Base-by-base conservation (phyloP, 2,113 vertebrate species). In the Leptobrachium leishanense region DNA sequence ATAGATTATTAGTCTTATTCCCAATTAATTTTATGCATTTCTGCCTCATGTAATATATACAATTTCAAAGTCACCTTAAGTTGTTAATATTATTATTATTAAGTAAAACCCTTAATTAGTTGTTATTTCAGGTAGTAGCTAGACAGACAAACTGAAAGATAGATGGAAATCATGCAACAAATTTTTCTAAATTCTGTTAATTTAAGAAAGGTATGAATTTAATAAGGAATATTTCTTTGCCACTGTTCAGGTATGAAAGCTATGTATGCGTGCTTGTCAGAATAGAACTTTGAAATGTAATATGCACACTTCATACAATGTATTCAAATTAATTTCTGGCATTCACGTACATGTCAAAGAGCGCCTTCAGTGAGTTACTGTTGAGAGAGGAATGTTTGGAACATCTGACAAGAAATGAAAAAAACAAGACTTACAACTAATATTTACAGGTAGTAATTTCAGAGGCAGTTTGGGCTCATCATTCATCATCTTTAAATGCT, bases 281-380 rank as follows among this genome's bases (percentile, higher is more conserved):
- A 85, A 59, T 66, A 46, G 63, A 79, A 77, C 68, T 89, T 89
- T 90, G 89, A 92, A 92, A 91, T 78, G 5, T 20, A 88, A 92
- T 75, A 87, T 74, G 42, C 81, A 79, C 71, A 84, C 83, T 88
- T 87, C 83, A 85, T 77, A 83, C 88, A 85, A 78, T 85, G 62
- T 88, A 84, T 88, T 79, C 82, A 83, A 85, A 84, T 88, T 77
- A 87, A 84, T 59, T 68, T 81, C 71, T 75, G 82, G 6, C 63
- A 42, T 81, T 86, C 66, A 5, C 0, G 0, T 74, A 57, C 68
- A 8, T 2, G 79, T 86, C 4, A 74, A 40, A 78, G 83, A 88
- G 76, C 66, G 68, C 0, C 54, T 68, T 44, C 7, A 74, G 13
- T 64, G 1, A 11, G 74, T 11, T 8, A 12, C 82, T 87, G 85